A percentile compares a stretch with the other conserved stretches of the same genome.
Evolutionary conservation across 2,888 invertebrate species (phyloP).

Genomic region (Tetrapedia diversipes): DNA sequence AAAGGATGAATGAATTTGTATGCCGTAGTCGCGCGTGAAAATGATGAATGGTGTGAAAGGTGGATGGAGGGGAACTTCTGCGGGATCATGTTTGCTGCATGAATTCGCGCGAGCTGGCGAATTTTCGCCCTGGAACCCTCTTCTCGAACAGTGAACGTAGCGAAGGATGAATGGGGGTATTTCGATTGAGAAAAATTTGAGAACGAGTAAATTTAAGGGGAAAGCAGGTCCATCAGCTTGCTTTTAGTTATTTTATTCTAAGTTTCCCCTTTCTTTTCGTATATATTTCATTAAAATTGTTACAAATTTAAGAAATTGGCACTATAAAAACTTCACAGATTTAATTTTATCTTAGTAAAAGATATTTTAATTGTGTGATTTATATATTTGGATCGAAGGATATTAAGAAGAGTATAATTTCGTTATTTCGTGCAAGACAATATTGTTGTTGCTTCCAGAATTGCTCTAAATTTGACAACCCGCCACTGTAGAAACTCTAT

Average conservation of each 20-base stretch:
- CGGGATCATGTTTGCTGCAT: background rate
- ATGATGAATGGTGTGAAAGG: background rate
- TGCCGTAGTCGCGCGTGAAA: background rate
- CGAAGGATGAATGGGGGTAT: background rate
- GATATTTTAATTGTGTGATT: too few species aligned
- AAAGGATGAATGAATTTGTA: conserved; percentile 24
- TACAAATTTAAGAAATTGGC: too few species aligned
- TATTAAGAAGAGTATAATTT: too few species aligned
- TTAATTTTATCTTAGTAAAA: too few species aligned
- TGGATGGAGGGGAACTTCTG: background rate
- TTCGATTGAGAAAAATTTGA: background rate
- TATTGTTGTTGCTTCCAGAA: too few species aligned
- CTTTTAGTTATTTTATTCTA: background rate
- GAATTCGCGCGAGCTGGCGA: conserved; percentile 6
- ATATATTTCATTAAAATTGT: background rate
- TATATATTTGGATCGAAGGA: too few species aligned
- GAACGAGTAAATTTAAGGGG: background rate
- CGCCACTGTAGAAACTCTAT: too few species aligned
- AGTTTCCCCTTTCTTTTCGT: too few species aligned
- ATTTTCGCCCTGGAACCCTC: background rate
- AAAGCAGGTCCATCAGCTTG: background rate
- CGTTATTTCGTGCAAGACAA: too few species aligned
- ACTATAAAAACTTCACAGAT: too few species aligned
- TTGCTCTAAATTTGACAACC: too few species aligned
- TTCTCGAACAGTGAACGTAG: background rate